Conservation (phyloP, 2,888 invertebrate species). For the Dyspetes luteomarginatus region DNA sequence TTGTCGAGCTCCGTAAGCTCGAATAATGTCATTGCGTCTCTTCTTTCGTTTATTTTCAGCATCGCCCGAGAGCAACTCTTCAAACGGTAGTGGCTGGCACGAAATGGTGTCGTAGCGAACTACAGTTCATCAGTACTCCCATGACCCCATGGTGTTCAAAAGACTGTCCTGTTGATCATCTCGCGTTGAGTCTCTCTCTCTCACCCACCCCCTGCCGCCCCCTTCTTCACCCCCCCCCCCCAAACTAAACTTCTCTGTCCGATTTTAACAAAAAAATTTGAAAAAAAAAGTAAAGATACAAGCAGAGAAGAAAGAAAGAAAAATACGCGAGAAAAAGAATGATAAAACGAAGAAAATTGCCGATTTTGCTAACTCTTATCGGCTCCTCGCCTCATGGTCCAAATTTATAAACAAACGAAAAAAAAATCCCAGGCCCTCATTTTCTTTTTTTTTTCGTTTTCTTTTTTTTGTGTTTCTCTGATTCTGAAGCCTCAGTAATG, state of each 20-base stretch:
- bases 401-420: background rate
- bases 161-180: slow-evolving; percentile 83
- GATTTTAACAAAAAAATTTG: slow-evolving; percentile 58
- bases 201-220: slow-evolving; percentile 63
- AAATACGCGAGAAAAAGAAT: slow-evolving; percentile 5
- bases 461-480: slow-evolving; percentile 24
- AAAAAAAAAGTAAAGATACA: slow-evolving; percentile 47
- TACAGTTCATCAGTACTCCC: slow-evolving; percentile 80
- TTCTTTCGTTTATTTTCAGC: slow-evolving; percentile 79
- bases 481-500: no score
- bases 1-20: slow-evolving; percentile 10
- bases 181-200: slow-evolving; percentile 78
- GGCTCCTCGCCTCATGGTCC: no score
- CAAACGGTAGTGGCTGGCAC: slow-evolving; percentile 85
- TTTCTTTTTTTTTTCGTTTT: slow-evolving; percentile 4
- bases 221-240: no score
- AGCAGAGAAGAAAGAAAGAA: slow-evolving; percentile 36
- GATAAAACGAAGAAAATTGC: background rate
- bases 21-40: slow-evolving; percentile 41
- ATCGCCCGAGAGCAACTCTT: slow-evolving; percentile 84
- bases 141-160: slow-evolving; percentile 83
- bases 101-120: slow-evolving; percentile 86
- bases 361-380: no score
- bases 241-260: no score
- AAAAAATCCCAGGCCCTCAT: background rate